These are phyloP conservation scores for Calliphora vicina DNA, from an alignment of 1,140 invertebrate genomes.

Conservation along the genomic window DNA sequence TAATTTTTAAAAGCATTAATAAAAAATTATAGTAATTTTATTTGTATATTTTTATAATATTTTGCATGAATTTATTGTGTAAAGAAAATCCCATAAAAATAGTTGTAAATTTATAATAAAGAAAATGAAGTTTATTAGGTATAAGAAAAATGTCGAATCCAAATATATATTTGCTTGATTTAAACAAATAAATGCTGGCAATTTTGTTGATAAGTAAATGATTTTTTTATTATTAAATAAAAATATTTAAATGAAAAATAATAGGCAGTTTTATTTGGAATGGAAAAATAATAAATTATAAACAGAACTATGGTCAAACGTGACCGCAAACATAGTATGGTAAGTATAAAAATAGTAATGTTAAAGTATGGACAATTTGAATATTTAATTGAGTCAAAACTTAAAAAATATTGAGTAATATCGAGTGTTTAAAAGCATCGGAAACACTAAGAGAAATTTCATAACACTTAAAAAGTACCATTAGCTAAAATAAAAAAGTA, in stretches of 20 bases:
- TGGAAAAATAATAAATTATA: not conserved
- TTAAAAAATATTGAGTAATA: too few relatives aligned
- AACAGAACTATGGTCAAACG: too few relatives aligned
- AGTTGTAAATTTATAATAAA: slow-evolving; percentile 13
- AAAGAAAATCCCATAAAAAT: not conserved
- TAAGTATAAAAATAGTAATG: too few relatives aligned
- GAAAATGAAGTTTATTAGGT: not conserved
- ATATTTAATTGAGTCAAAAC: too few relatives aligned
- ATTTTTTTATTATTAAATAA: slow-evolving; percentile 36
- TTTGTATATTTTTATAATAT: slow-evolving; percentile 30
- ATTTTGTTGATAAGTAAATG: slow-evolving; percentile 31
- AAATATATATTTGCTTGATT: slow-evolving; percentile 17
- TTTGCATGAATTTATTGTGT: slow-evolving; percentile 16
- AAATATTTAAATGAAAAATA: slow-evolving; percentile 22
- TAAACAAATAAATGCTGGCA: slow-evolving; percentile 28
- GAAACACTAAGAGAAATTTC: too few relatives aligned
- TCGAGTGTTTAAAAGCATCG: too few relatives aligned
- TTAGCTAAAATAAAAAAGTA: too few relatives aligned
- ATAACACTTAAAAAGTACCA: too few relatives aligned
- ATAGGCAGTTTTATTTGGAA: not conserved
- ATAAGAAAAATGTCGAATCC: slow-evolving; percentile 9
- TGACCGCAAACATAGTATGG: too few relatives aligned
- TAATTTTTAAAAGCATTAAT: too few relatives aligned
- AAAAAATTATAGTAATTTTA: not conserved
- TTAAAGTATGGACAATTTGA: too few relatives aligned